These are phyloP conservation scores for Scytalopus superciliaris DNA, from an alignment of 2,113 vertebrate genomes.

Conservation along the genomic window DNA sequence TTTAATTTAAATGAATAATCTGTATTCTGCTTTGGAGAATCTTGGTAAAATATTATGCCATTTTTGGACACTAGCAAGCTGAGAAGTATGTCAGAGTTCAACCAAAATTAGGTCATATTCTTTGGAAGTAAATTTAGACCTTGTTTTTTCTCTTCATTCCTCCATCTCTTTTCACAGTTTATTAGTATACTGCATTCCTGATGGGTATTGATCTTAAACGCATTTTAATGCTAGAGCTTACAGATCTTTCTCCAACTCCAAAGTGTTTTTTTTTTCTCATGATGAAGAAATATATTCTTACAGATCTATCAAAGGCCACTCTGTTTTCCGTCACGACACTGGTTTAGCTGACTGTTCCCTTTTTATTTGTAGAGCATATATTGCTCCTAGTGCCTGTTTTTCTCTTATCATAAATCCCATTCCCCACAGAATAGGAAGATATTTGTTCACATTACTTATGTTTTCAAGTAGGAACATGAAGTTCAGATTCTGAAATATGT, in stretches of 20 bases:
- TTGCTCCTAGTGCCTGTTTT: background rate
- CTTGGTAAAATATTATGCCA: background rate
- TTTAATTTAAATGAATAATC: background rate
- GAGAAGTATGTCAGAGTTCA: background rate
- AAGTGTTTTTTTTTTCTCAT: no score
- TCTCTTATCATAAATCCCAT: conserved; percentile 27
- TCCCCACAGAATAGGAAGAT: background rate
- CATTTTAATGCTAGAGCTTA: conserved; percentile 14
- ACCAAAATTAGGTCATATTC: background rate
- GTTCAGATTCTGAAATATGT: background rate
- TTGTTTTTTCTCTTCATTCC: background rate
- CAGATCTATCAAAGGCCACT: conserved; percentile 4
- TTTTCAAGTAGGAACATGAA: conserved; percentile 17
- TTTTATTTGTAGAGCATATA: background rate
- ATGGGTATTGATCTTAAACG: background rate
- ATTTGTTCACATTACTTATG: conserved; percentile 34
- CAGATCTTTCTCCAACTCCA: background rate
- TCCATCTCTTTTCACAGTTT: conserved; percentile 13
- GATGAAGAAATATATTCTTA: conserved; percentile 22
- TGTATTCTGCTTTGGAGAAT: background rate
- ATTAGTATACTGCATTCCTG: conserved; percentile 16
- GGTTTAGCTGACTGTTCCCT: background rate
- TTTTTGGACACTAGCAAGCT: background rate
- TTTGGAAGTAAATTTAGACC: background rate
- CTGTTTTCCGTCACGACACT: conserved; percentile 9